A percentile compares a stretch with the other conserved stretches of the same genome.
These are phyloP conservation scores for Sebastolobus altivelis DNA, from an alignment of 2,797 vertebrate genomes.

Conservation along the genomic window DNA sequence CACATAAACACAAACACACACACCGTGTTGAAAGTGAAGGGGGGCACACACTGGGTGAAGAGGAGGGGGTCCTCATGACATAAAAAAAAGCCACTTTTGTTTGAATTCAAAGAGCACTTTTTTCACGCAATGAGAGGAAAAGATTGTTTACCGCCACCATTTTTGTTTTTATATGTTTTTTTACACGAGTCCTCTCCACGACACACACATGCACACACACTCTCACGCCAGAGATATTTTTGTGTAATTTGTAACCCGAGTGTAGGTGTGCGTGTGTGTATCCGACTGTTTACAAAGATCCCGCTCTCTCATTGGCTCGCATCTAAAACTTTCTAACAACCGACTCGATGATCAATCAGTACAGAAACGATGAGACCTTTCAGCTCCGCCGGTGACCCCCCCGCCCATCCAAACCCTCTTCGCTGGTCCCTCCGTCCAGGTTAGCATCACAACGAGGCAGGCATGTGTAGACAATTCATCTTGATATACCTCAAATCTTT, in stretches of 20 bases:
- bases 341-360: conserved; percentile 49
- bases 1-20: conserved; percentile 28
- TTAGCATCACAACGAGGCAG: conserved; percentile 82
- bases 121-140: conserved; percentile 42
- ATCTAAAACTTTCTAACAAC: conserved; percentile 42
- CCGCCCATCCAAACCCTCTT: conserved; percentile 85
- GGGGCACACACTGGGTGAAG: conserved; percentile 58
- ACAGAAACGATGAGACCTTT: conserved; percentile 21
- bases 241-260: conserved; percentile 85
- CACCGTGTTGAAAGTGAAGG: conserved; percentile 44
- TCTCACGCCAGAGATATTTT: conserved; percentile 85
- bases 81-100: conserved; percentile 37
- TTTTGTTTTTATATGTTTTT: conserved; percentile 10
- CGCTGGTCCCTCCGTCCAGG: conserved; percentile 77
- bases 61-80: conserved; percentile 41
- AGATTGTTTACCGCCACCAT: conserved; percentile 43
- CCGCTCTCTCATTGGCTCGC: conserved; percentile 51
- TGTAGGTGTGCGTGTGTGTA: conserved; percentile 71
- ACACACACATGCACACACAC: conserved; percentile 74
- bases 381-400: conserved; percentile 35
- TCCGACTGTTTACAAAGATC: conserved; percentile 73
- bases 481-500: conserved; percentile 99
- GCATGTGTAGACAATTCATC: conserved; percentile 97
- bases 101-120: conserved; percentile 67
- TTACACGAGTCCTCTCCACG: background rate